Conservation (phyloP, 2,888 invertebrate genomes). For the Phasia obesa region DNA sequence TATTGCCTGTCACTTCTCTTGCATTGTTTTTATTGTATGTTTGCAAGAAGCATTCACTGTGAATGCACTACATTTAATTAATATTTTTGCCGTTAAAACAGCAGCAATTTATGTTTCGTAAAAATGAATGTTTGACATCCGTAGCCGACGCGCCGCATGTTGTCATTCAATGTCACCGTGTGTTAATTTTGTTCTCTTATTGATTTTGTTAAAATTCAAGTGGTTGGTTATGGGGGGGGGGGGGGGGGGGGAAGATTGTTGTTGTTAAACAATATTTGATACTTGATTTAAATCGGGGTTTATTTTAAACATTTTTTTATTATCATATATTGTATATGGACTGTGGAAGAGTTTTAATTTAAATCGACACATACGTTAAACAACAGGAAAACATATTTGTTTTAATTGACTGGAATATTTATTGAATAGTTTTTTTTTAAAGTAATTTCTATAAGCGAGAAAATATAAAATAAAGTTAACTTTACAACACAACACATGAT, state of each 20-base stretch:
- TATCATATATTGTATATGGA: background rate
- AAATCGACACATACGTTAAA: background rate
- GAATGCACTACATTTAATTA: slow-evolving; percentile 61
- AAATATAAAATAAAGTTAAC: no score
- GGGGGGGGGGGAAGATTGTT: background rate
- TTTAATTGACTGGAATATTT: background rate
- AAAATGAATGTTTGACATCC: slow-evolving; percentile 51
- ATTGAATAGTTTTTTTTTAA: no score
- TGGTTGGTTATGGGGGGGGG: background rate
- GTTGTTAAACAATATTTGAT: slow-evolving; percentile 9
- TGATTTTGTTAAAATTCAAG: slow-evolving; percentile 20
- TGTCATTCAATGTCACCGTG: slow-evolving; percentile 12
- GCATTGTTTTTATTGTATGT: background rate
- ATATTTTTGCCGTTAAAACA: slow-evolving; percentile 52
- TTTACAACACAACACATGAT: no score
- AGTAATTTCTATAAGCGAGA: no score
- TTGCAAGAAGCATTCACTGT: slow-evolving; percentile 43
- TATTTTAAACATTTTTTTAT: background rate
- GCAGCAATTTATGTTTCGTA: slow-evolving; percentile 53
- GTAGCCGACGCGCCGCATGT: slow-evolving; percentile 29
- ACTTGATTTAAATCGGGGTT: slow-evolving; percentile 18
- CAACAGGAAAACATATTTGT: background rate
- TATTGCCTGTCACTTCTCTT: background rate
- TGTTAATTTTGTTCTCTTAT: slow-evolving; percentile 27
- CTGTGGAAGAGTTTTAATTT: background rate